These are phyloP conservation scores for Paradoxurus hermaphroditus DNA, from an alignment of 2,113 vertebrate species.

Conservation along the genomic window DNA sequence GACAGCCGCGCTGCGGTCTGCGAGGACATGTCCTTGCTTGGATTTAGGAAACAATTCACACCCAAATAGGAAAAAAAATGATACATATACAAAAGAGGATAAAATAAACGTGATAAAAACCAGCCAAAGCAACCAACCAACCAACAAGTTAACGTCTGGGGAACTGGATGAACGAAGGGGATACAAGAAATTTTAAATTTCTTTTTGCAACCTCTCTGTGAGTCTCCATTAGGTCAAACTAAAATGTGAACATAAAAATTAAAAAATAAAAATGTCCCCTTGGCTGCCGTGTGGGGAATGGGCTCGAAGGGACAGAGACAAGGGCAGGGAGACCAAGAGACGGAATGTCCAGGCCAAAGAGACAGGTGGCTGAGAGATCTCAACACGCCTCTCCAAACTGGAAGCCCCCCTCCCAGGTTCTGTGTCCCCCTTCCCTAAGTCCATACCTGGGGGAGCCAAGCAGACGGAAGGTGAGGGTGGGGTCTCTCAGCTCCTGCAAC, in stretches of 20 bases:
- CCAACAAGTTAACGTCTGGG: neutral
- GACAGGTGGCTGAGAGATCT: neutral
- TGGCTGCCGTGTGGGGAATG: neutral
- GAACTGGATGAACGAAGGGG: neutral
- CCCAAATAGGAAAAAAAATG: neutral
- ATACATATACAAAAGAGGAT: neutral
- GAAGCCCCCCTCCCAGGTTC: neutral
- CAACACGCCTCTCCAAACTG: neutral
- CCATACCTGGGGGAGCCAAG: slow-evolving; percentile 87
- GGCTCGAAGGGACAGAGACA: neutral
- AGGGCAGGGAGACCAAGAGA: neutral
- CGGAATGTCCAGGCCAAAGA: neutral
- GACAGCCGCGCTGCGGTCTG: neutral
- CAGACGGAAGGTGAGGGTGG: slow-evolving; percentile 85
- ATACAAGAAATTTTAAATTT: neutral
- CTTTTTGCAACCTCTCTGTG: neutral
- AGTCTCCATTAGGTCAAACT: neutral
- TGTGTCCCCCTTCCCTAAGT: neutral
- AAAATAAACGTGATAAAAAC: neutral
- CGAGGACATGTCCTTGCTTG: neutral
- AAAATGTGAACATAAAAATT: neutral
- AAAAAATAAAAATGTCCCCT: neutral
- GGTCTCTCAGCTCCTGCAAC: slow-evolving; percentile 85
- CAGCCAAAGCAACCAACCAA: neutral
- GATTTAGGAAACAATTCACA: neutral